Conservation (phyloP, 2,797 vertebrate genomes). For the Tadarida brasiliensis region DNA sequence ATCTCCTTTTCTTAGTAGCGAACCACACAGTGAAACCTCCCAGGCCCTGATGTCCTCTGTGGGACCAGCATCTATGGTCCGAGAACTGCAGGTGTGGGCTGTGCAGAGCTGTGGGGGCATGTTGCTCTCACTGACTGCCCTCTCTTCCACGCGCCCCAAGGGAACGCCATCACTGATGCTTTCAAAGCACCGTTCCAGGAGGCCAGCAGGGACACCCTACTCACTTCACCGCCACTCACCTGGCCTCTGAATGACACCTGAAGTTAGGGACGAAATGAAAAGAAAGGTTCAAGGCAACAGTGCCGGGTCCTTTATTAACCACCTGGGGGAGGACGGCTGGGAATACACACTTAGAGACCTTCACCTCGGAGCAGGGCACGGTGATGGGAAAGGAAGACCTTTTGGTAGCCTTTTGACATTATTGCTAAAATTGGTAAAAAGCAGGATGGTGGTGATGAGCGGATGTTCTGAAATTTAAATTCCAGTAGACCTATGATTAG, state of each 20-base stretch:
- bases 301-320: background rate
- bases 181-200: too few species aligned
- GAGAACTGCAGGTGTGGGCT: background rate
- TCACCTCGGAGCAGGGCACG: background rate
- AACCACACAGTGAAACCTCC: accelerated
- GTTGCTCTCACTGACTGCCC: too few species aligned
- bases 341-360: background rate
- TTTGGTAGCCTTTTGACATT: background rate
- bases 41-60: background rate
- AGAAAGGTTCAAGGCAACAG: background rate
- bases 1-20: too few species aligned
- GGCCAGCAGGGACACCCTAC: background rate
- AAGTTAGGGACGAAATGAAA: background rate
- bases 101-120: too few species aligned
- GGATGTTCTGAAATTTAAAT: slow-evolving; percentile 27
- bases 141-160: too few species aligned
- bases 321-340: background rate
- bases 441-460: background rate
- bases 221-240: too few species aligned
- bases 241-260: background rate
- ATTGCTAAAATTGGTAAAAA: background rate
- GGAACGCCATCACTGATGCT: too few species aligned
- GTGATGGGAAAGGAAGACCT: background rate
- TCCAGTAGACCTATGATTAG: background rate
- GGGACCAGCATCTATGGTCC: background rate